Conservation (phyloP, 2,797 vertebrate genomes). For the Cichlasoma orientale region DNA sequence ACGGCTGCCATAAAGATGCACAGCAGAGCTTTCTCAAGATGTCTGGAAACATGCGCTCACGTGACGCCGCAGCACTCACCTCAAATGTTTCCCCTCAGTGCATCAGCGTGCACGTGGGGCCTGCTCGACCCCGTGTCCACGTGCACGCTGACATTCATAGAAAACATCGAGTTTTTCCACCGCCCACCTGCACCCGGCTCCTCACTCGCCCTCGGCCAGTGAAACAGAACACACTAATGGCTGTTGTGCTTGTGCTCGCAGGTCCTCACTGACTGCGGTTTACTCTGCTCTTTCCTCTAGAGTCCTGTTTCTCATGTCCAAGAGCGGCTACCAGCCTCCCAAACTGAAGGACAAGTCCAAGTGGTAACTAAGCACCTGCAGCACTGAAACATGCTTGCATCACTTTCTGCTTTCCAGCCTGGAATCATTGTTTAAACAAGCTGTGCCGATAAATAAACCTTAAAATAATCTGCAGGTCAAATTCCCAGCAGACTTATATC, state of each 20-base stretch:
- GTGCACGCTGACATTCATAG: not conserved
- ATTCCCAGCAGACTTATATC: no score
- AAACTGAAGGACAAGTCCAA: conserved; percentile 90
- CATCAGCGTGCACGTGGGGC: not conserved
- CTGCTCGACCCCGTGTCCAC: not conserved
- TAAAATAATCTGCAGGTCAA: not conserved
- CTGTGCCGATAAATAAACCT: not conserved
- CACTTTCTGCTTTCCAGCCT: not conserved
- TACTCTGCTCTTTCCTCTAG: conserved; percentile 60
- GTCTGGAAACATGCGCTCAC: not conserved
- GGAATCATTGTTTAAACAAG: not conserved
- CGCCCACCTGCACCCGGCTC: not conserved
- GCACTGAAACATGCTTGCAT: not conserved
- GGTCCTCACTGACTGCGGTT: not conserved
- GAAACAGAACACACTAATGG: not conserved
- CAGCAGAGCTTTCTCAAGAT: not conserved
- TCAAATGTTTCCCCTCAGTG: conserved; percentile 3
- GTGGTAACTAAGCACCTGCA: conserved; percentile 77
- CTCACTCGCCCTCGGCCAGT: not conserved
- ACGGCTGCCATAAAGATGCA: not conserved
- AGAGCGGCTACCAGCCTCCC: conserved; percentile 92
- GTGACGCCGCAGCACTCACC: not conserved
- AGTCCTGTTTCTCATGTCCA: conserved; percentile 93
- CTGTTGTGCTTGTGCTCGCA: not conserved
- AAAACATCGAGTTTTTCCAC: conserved; percentile 15